Percentiles rank a stretch among this genome's conserved stretches.
phyloP scores from a whole-genome alignment of 2,888 invertebrate species.

The Plutella xylostella region DNA sequence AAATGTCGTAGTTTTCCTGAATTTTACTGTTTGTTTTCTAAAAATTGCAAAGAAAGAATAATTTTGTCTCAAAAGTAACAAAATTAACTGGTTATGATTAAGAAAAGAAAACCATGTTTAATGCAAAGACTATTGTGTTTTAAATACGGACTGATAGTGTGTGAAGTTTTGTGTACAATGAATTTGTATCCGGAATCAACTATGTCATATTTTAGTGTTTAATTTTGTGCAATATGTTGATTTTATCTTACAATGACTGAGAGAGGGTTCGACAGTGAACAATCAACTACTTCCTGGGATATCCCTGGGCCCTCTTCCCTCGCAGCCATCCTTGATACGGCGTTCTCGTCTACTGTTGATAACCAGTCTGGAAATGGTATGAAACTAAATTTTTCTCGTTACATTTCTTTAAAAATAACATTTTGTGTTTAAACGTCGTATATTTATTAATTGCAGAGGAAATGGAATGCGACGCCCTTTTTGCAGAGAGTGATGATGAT shows the following conservation, averaged over 20 bases:
- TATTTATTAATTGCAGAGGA: slow-evolving; percentile 65
- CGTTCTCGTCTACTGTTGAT: slow-evolving; percentile 69
- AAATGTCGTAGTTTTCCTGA: too few species aligned
- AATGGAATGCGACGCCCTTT: slow-evolving; percentile 74
- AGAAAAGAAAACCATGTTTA: too few species aligned
- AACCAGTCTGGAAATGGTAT: slow-evolving; percentile 50
- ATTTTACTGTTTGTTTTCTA: too few species aligned
- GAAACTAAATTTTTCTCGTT: slow-evolving; percentile 7
- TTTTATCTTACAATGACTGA: slow-evolving; percentile 44
- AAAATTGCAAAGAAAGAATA: too few species aligned
- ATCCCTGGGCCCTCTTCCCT: slow-evolving; percentile 64
- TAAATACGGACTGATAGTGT: neutral
- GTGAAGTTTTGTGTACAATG: neutral
- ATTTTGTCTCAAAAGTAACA: too few species aligned
- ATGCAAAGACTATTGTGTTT: neutral
- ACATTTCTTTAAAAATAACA: neutral
- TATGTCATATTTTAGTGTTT: slow-evolving; percentile 5
- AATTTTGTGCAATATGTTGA: slow-evolving; percentile 26
- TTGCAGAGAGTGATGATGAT: slow-evolving; percentile 75
- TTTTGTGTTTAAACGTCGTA: too few species aligned
- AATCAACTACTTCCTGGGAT: slow-evolving; percentile 51
- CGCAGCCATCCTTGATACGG: slow-evolving; percentile 74
- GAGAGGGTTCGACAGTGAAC: slow-evolving; percentile 47
- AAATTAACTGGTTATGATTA: too few species aligned
- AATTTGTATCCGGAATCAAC: neutral